Percentiles rank a stretch among this genome's conserved stretches.
Evolutionary conservation across 1,140 invertebrate genomes (phyloP).

Genomic region (Campoletis sonorensis): DNA sequence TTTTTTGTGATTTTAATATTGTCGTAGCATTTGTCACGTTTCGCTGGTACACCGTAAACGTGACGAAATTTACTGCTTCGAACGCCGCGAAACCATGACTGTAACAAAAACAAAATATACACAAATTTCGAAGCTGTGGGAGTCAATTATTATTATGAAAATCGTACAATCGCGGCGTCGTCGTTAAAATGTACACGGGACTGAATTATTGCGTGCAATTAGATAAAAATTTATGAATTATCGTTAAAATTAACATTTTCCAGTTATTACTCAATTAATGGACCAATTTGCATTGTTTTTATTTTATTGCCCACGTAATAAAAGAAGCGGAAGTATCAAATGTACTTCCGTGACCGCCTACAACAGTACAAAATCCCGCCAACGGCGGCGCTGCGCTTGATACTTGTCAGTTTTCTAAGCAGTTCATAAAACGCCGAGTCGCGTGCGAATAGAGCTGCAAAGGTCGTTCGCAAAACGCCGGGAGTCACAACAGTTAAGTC

Average conservation of each 20-base stretch:
- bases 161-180: neutral
- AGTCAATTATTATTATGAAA: neutral
- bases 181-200: too few relatives aligned
- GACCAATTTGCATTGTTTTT: too few relatives aligned
- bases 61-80: conserved; percentile 94
- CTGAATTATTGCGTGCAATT: too few relatives aligned
- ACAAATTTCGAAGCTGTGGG: neutral
- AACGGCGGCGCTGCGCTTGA: too few relatives aligned
- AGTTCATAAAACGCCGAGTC: neutral
- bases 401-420: neutral
- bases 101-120: conserved; percentile 62
- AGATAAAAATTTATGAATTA: too few relatives aligned
- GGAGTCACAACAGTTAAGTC: neutral
- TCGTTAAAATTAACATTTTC: too few relatives aligned
- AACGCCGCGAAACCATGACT: conserved; percentile 91
- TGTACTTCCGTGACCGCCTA: too few relatives aligned
- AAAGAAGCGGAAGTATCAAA: too few relatives aligned
- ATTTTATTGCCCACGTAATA: too few relatives aligned
- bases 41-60: conserved; percentile 92
- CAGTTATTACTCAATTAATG: too few relatives aligned
- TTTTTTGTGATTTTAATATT: conserved; percentile 95
- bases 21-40: conserved; percentile 93
- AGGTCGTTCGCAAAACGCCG: neutral
- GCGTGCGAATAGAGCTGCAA: neutral
- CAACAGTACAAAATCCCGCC: too few relatives aligned